phyloP scores from a whole-genome alignment of 2,797 vertebrate genomes.

The Acanthurus lineatus region DNA sequence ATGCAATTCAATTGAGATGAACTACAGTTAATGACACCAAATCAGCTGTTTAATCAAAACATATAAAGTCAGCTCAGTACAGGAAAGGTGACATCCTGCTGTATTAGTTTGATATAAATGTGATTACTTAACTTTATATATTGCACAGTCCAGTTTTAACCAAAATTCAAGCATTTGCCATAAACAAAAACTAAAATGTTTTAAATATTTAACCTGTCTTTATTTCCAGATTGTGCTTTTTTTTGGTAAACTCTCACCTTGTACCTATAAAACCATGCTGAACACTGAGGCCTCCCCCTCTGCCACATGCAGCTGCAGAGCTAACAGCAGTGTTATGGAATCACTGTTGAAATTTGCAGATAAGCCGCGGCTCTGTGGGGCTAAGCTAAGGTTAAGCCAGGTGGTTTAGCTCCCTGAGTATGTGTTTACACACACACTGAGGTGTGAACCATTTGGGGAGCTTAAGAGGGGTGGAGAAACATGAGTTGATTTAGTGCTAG shows the following conservation, averaged over 20 bases:
- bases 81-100: not conserved
- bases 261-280: not conserved
- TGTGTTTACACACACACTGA: slow-evolving; percentile 81
- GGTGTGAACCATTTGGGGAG: slow-evolving; percentile 81
- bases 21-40: not conserved
- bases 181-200: too few species aligned
- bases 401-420: slow-evolving; percentile 75
- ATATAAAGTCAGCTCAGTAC: not conserved
- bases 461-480: slow-evolving; percentile 77
- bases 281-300: slow-evolving; percentile 30
- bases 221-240: not conserved
- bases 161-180: too few species aligned
- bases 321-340: slow-evolving; percentile 57
- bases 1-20: not conserved
- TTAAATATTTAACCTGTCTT: not conserved
- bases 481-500: slow-evolving; percentile 74
- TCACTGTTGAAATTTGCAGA: slow-evolving; percentile 87
- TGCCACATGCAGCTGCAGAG: slow-evolving; percentile 47
- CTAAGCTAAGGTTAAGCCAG: slow-evolving; percentile 81
- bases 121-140: not conserved
- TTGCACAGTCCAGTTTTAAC: not conserved
- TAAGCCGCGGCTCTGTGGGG: slow-evolving; percentile 71
- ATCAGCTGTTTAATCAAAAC: not conserved
- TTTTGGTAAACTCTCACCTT: not conserved
- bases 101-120: not conserved